A percentile compares a stretch with the other conserved stretches of the same genome.
phyloP scores from a whole-genome alignment of 2,797 vertebrate genomes.

The Craterocephalus amniculus region DNA sequence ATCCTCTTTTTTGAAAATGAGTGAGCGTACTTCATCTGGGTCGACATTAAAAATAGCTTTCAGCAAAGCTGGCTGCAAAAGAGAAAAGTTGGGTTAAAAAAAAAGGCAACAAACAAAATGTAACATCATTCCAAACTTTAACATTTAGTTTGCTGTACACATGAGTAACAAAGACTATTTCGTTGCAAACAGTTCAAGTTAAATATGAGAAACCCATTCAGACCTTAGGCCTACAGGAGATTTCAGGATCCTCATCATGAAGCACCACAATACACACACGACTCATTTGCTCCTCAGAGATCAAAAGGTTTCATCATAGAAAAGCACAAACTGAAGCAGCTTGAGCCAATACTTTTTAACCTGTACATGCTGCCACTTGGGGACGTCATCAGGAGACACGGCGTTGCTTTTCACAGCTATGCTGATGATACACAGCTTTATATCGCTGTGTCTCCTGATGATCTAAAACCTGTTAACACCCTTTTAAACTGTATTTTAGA shows the following conservation, averaged over 20 bases:
- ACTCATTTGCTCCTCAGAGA: constrained; percentile 85
- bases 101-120: neutral
- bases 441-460: too few species aligned
- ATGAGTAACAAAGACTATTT: too few species aligned
- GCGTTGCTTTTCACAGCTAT: too few species aligned
- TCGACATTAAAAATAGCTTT: constrained; percentile 99
- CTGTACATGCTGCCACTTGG: too few species aligned
- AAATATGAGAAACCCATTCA: constrained; percentile 47
- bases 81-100: constrained; percentile 42
- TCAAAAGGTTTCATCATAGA: constrained; percentile 7
- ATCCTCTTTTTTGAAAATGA: constrained; percentile 99
- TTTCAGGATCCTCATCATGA: constrained; percentile 89
- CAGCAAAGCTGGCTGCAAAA: constrained; percentile 92
- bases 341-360: too few species aligned
- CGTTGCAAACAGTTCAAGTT: neutral
- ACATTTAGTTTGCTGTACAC: neutral
- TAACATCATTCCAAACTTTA: neutral
- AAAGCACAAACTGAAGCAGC: neutral
- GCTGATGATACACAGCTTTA: too few species aligned
- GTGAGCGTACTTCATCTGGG: constrained; percentile 95
- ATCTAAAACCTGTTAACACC: too few species aligned
- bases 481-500: too few species aligned
- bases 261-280: constrained; percentile 92
- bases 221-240: constrained; percentile 68
- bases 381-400: too few species aligned